phyloP scores from a whole-genome alignment of 2,797 vertebrate species.

The Pseudochaenichthys georgianus region DNA sequence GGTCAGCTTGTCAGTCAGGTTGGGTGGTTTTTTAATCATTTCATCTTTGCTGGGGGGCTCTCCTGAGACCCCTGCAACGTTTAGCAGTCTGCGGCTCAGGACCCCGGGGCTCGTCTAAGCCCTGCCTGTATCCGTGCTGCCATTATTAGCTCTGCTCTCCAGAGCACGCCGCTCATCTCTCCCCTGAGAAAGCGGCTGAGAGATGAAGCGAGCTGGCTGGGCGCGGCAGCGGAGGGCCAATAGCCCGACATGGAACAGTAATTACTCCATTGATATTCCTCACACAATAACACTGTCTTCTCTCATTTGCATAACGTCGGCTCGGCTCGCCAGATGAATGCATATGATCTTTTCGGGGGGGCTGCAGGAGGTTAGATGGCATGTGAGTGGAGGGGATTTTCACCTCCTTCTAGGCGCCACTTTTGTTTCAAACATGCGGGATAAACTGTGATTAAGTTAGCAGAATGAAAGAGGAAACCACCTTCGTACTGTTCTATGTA shows the following conservation, averaged over 20 bases:
- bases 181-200: slow-evolving; percentile 93
- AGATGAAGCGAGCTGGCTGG: slow-evolving; percentile 94
- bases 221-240: slow-evolving; percentile 87
- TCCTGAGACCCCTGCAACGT: slow-evolving; percentile 93
- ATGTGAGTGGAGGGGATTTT: slow-evolving; percentile 67
- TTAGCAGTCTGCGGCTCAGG: slow-evolving; percentile 97
- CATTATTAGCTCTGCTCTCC: slow-evolving; percentile 99
- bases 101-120: slow-evolving; percentile 95
- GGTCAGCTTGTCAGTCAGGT: slow-evolving; percentile 94
- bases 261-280: slow-evolving; percentile 99
- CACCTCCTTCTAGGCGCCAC: slow-evolving; percentile 56
- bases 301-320: slow-evolving; percentile 98
- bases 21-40: slow-evolving; percentile 95
- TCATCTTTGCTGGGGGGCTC: slow-evolving; percentile 93
- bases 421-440: slow-evolving; percentile 55
- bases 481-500: slow-evolving; percentile 20
- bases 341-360: slow-evolving; percentile 88
- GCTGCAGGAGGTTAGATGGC: slow-evolving; percentile 87
- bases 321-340: slow-evolving; percentile 87
- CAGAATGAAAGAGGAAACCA: slow-evolving; percentile 45
- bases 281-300: slow-evolving; percentile 98
- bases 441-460: slow-evolving; percentile 62
- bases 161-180: slow-evolving; percentile 93
- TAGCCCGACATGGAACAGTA: slow-evolving; percentile 95
- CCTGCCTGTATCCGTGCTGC: slow-evolving; percentile 92